phyloP scores from a whole-genome alignment of 2,888 invertebrate genomes.

The Trachelus tabidus region DNA sequence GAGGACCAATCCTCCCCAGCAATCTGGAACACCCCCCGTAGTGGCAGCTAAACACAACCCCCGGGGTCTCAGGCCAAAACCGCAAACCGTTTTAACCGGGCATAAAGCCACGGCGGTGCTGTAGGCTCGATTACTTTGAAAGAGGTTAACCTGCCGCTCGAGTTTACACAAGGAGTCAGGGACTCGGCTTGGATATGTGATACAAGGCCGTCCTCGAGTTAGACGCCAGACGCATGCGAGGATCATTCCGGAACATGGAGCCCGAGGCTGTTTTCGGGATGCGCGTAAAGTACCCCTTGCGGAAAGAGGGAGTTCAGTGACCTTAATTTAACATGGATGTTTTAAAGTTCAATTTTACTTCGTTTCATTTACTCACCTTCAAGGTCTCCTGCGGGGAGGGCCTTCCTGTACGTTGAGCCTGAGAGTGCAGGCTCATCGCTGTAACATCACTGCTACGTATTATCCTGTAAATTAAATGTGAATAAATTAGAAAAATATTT shows the following conservation, averaged over 20 bases:
- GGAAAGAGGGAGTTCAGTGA: background rate
- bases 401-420: conserved; percentile 52
- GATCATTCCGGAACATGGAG: conserved; percentile 12
- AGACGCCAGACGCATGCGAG: conserved; percentile 32
- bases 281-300: conserved; percentile 10
- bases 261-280: conserved; percentile 12
- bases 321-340: background rate
- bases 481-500: conserved; percentile 8
- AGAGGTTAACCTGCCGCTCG: conserved; percentile 5
- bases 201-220: conserved; percentile 36
- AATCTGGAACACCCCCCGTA: conserved; percentile 15
- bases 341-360: conserved; percentile 5
- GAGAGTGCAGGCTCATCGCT: conserved; percentile 57
- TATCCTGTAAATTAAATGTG: conserved; percentile 37
- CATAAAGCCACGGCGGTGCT: background rate
- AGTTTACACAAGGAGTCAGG: conserved; percentile 1
- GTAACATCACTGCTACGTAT: conserved; percentile 47
- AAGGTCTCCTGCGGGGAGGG: conserved; percentile 59
- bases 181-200: conserved; percentile 26
- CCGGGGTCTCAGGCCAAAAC: conserved; percentile 19
- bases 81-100: conserved; percentile 15
- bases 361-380: conserved; percentile 44
- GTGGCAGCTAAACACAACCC: background rate
- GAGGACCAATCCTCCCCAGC: conserved; percentile 8
- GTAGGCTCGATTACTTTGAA: background rate